These are phyloP conservation scores for Macquaria ambigua DNA, from an alignment of 2,113 vertebrate genomes.

Conservation along the genomic window DNA sequence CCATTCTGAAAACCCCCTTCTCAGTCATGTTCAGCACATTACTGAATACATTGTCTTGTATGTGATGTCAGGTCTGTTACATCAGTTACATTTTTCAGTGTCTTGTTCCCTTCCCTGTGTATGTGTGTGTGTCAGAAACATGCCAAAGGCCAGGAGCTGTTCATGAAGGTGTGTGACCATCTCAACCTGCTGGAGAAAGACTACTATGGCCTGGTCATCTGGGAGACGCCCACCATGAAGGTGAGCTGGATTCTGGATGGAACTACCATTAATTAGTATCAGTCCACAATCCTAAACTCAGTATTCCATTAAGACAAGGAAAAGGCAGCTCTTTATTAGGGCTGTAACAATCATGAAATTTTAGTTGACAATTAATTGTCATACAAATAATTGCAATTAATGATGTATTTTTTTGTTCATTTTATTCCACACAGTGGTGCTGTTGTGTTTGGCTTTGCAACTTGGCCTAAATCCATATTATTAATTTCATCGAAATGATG, in stretches of 20 bases:
- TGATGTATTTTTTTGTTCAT: too few species aligned
- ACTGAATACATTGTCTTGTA: background rate
- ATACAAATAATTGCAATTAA: too few species aligned
- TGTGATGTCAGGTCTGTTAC: background rate
- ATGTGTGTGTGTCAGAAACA: conserved; percentile 89
- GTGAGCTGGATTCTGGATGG: conserved; percentile 68
- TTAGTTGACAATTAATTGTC: too few species aligned
- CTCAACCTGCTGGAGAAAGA: conserved; percentile 98
- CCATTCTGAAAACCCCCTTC: too few species aligned
- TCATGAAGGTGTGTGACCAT: conserved; percentile 95
- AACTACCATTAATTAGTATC: too few species aligned
- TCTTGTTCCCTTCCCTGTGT: background rate
- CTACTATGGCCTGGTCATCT: conserved; percentile 94
- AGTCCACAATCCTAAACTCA: background rate
- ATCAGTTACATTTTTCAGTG: background rate
- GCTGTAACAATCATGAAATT: too few species aligned
- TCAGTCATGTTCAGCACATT: background rate
- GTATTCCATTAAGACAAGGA: background rate
- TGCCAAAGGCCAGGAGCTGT: conserved; percentile 94
- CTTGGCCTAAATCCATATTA: too few species aligned
- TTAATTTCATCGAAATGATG: too few species aligned
- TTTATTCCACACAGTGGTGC: too few species aligned
- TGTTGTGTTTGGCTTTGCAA: too few species aligned
- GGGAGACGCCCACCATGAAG: conserved; percentile 89
- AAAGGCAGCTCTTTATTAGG: background rate